Conservation (phyloP, 2,888 invertebrate species). For the Omphaloscelis lunosa region DNA sequence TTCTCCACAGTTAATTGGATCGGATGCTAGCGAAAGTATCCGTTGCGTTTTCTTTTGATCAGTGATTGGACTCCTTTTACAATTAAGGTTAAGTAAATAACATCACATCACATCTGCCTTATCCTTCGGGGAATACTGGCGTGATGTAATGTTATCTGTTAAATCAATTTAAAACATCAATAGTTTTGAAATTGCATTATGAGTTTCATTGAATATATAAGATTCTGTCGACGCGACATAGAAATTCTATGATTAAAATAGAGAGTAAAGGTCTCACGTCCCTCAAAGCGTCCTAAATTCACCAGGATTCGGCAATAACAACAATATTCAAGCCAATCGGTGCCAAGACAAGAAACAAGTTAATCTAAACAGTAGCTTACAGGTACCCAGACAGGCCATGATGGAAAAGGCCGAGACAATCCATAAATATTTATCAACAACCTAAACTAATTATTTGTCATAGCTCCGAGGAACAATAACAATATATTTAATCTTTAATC, state of each 20-base stretch:
- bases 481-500: conserved; percentile 64
- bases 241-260: neutral
- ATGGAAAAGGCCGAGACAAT: conserved; percentile 58
- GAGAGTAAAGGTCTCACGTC: too few relatives aligned
- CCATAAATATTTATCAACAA: conserved; percentile 65
- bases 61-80: neutral
- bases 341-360: conserved; percentile 29
- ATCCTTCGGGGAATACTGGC: neutral
- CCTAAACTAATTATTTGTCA: conserved; percentile 65
- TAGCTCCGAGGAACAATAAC: conserved; percentile 65
- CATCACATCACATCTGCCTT: too few relatives aligned
- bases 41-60: conserved; percentile 27
- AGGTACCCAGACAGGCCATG: conserved; percentile 18
- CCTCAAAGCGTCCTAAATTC: conserved; percentile 19
- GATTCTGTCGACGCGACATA: neutral
- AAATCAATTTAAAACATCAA: neutral
- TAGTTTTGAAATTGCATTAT: neutral
- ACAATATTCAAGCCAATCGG: conserved; percentile 19
- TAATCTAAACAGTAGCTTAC: conserved; percentile 46
- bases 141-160: neutral
- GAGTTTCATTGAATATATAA: neutral
- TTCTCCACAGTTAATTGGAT: neutral
- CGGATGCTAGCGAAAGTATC: conserved; percentile 27
- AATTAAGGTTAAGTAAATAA: neutral
- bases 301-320: conserved; percentile 4